Conservation (phyloP, 1,140 invertebrate species). For the Ctenoplectra terminalis region DNA sequence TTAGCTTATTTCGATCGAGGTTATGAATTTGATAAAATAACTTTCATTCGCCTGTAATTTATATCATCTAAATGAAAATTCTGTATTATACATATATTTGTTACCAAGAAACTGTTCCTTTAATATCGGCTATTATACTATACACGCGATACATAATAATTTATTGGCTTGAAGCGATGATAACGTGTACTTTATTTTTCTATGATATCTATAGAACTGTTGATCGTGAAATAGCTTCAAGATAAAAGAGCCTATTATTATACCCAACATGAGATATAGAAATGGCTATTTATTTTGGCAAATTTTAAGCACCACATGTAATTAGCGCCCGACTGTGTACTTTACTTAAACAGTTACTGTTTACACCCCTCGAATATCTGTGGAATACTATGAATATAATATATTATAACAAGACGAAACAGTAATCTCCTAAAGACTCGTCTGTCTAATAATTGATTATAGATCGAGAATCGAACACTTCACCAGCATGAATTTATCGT, state of each 20-base stretch:
- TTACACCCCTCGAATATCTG: conserved; percentile 9
- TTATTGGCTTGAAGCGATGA: conserved; percentile 54
- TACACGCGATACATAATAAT: conserved; percentile 39
- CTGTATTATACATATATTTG: conserved; percentile 33
- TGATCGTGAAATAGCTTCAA: conserved; percentile 42
- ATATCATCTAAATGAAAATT: conserved; percentile 6
- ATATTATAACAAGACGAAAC: background rate
- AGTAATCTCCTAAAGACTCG: conserved; percentile 6
- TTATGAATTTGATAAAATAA: background rate
- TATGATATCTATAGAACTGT: conserved; percentile 59
- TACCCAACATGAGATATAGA: conserved; percentile 46
- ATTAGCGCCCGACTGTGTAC: conserved; percentile 25
- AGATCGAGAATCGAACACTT: conserved; percentile 4
- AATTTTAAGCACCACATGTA: conserved; percentile 36
- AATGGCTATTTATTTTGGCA: conserved; percentile 65
- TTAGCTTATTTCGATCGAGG: background rate
- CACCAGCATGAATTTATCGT: conserved; percentile 55
- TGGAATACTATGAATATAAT: background rate
- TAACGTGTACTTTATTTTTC: conserved; percentile 68
- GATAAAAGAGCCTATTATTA: conserved; percentile 59
- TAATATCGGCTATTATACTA: conserved; percentile 23
- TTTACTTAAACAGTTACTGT: conserved; percentile 25
- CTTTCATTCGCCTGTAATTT: background rate
- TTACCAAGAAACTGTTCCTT: conserved; percentile 33
- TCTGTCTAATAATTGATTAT: conserved; percentile 15